Conservation (phyloP, 2,888 invertebrate genomes). For the Ochropleura leucogaster region DNA sequence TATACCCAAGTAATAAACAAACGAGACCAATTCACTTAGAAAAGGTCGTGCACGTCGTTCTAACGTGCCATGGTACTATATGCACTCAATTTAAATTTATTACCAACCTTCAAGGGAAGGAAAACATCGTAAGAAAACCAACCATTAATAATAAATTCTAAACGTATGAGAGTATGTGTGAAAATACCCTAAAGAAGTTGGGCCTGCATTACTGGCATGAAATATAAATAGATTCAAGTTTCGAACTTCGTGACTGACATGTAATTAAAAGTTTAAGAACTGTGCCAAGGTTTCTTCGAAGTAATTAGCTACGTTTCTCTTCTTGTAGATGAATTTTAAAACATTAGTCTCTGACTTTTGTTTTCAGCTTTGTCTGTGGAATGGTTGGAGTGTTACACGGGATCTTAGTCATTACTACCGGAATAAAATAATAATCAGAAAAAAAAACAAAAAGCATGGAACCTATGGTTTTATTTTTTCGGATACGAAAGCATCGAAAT, state of each 20-base stretch:
- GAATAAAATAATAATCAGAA: neutral
- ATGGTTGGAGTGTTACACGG: neutral
- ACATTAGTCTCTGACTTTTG: neutral
- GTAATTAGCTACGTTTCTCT: neutral
- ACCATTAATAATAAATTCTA: constrained; percentile 57
- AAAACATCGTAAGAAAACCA: constrained; percentile 42
- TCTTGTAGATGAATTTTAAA: neutral
- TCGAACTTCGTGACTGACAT: constrained; percentile 39
- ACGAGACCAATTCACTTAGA: constrained; percentile 56
- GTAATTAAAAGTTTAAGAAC: constrained; percentile 47
- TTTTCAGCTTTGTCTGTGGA: neutral
- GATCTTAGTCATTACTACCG: neutral
- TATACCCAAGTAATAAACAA: constrained; percentile 35
- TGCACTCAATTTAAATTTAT: constrained; percentile 54
- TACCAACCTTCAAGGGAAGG: constrained; percentile 26
- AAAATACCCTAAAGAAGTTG: constrained; percentile 29
- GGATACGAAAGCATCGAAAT: too few species aligned
- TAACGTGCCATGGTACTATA: constrained; percentile 18
- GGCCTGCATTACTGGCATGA: constrained; percentile 37
- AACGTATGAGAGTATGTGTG: constrained; percentile 40
- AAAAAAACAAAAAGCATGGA: too few species aligned
- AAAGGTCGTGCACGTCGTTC: constrained; percentile 46
- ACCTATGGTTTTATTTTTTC: too few species aligned
- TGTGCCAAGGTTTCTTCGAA: constrained; percentile 23
- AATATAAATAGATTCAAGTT: constrained; percentile 39